Conservation (phyloP, 2,113 vertebrate species). For the Solenodon paradoxus region DNA sequence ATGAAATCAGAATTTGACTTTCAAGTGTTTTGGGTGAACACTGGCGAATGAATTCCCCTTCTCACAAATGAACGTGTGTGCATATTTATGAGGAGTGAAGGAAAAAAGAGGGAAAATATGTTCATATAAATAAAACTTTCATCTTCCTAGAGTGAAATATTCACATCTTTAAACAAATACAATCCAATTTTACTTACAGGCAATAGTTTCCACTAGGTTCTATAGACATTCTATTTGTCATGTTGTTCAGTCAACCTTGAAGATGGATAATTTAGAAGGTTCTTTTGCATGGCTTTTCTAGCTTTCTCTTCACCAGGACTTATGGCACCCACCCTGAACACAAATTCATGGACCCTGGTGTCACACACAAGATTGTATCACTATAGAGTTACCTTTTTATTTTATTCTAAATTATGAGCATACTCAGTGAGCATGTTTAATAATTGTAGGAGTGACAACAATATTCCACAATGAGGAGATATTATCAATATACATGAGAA, state of each 20-base stretch:
- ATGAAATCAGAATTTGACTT: neutral
- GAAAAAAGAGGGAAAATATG: neutral
- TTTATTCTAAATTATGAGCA: constrained; percentile 71
- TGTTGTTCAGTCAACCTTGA: constrained; percentile 77
- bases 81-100: constrained; percentile 19
- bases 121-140: constrained; percentile 53
- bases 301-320: constrained; percentile 48
- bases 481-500: neutral
- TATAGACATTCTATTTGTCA: constrained; percentile 65
- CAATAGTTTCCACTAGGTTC: constrained; percentile 71
- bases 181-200: constrained; percentile 71
- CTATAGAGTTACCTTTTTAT: neutral
- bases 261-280: constrained; percentile 78
- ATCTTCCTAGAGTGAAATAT: constrained; percentile 66
- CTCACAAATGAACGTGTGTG: neutral
- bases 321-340: constrained; percentile 70
- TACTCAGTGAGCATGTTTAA: neutral
- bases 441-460: neutral
- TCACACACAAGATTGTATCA: neutral
- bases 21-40: neutral
- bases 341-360: constrained; percentile 70
- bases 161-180: constrained; percentile 50
- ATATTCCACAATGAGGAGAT: neutral
- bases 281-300: constrained; percentile 69
- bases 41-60: neutral